Evolutionary conservation across 2,797 vertebrate genomes (phyloP).

Genomic region (Rhynchotus rufescens): DNA sequence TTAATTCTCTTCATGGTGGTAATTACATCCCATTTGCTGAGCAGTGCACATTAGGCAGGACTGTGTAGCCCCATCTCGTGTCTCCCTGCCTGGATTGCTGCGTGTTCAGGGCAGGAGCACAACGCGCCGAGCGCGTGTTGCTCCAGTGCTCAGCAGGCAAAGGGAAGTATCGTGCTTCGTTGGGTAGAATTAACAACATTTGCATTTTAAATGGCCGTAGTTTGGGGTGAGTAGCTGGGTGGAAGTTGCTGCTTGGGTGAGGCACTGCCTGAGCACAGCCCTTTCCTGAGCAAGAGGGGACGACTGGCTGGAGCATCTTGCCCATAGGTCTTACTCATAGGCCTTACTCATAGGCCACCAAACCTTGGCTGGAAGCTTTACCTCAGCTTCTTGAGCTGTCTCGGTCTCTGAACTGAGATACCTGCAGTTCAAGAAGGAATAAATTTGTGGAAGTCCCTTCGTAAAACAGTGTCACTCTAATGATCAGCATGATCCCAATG

Average conservation of each 20-base stretch:
- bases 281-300: accelerated
- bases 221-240: not conserved
- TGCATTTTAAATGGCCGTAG: not conserved
- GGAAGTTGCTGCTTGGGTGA: not conserved
- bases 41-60: not conserved
- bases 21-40: slow-evolving; percentile 23
- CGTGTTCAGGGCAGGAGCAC: not conserved
- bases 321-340: not conserved
- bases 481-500: not conserved
- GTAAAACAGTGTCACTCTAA: not conserved
- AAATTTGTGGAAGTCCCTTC: not conserved
- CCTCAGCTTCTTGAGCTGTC: not conserved
- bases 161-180: not conserved
- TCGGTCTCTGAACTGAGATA: not conserved
- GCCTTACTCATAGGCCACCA: too few relatives aligned
- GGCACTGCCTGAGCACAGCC: not conserved
- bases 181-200: slow-evolving; percentile 15
- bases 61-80: not conserved
- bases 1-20: not conserved
- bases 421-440: not conserved
- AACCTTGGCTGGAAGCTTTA: not conserved
- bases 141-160: not conserved
- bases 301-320: not conserved
- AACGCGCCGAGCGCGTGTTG: not conserved
- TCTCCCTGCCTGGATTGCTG: slow-evolving; percentile 2